Conservation (phyloP, 35 echinoderm and acorn worm genomes). For the Amphiura filiformis region DNA sequence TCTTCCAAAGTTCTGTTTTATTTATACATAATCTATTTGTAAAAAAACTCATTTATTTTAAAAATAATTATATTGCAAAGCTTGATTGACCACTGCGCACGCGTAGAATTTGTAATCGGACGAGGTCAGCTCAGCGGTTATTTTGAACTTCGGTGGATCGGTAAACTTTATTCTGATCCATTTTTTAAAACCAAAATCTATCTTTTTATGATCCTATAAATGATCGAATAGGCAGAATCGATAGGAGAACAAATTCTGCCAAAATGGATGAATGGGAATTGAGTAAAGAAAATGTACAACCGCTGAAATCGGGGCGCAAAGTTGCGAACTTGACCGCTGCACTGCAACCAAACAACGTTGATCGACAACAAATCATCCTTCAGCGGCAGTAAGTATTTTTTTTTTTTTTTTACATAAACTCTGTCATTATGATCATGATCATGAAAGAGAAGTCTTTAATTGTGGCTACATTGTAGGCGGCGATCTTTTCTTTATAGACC, state of each 20-base stretch:
- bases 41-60: too few relatives aligned
- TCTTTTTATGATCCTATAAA: too few relatives aligned
- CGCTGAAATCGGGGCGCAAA: conserved; percentile 86
- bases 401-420: neutral
- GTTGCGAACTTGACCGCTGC: conserved; percentile 72
- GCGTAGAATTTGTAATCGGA: neutral
- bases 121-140: too few relatives aligned
- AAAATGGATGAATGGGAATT: conserved; percentile 85
- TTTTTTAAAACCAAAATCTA: neutral
- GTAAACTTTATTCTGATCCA: too few relatives aligned
- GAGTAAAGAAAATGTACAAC: conserved; percentile 91
- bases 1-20: too few relatives aligned
- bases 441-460: too few relatives aligned
- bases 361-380: conserved; percentile 56
- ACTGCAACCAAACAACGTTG: conserved; percentile 65
- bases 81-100: neutral
- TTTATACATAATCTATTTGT: too few relatives aligned
- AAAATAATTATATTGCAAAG: neutral
- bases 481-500: too few relatives aligned
- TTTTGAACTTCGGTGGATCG: too few relatives aligned
- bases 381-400: conserved; percentile 74
- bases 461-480: too few relatives aligned
- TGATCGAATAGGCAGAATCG: too few relatives aligned
- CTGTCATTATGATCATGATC: too few relatives aligned
- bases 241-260: neutral